A percentile compares a stretch with the other conserved stretches of the same genome.
These are phyloP conservation scores for Solen grandis DNA, from an alignment of 1,140 invertebrate species.

Conservation along the genomic window DNA sequence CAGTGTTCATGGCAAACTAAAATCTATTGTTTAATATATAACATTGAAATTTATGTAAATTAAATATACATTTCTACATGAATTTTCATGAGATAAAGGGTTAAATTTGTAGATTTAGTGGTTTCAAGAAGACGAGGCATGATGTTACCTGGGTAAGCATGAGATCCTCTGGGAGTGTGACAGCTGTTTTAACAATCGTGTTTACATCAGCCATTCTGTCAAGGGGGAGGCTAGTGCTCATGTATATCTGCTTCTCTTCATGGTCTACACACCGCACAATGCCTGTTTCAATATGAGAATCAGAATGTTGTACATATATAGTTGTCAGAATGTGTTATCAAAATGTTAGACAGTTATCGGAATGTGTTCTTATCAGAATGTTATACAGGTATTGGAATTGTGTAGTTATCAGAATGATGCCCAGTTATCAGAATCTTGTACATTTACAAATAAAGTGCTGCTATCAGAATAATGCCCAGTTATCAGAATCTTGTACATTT, in stretches of 20 bases:
- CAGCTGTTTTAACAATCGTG: conserved; percentile 66
- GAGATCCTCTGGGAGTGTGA: conserved; percentile 69
- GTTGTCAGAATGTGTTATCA: background rate
- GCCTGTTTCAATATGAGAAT: conserved; percentile 61
- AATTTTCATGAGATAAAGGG: no score
- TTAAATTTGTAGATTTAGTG: no score
- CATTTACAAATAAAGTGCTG: background rate
- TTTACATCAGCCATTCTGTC: conserved; percentile 68
- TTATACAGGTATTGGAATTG: background rate
- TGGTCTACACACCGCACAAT: conserved; percentile 73
- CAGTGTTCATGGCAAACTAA: no score
- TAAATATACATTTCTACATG: no score
- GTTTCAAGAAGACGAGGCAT: no score
- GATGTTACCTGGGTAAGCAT: conserved; percentile 60
- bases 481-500: no score
- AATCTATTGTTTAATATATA: no score
- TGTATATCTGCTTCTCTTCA: conserved; percentile 62
- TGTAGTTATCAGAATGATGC: no score
- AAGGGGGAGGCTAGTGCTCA: conserved; percentile 66
- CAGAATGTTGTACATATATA: background rate
- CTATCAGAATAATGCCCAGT: no score
- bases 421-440: no score
- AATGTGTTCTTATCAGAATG: no score
- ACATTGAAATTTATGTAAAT: no score
- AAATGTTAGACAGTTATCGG: background rate